These are phyloP conservation scores for Leptopterna dolabrata DNA, from an alignment of 2,888 invertebrate species.

Conservation along the genomic window DNA sequence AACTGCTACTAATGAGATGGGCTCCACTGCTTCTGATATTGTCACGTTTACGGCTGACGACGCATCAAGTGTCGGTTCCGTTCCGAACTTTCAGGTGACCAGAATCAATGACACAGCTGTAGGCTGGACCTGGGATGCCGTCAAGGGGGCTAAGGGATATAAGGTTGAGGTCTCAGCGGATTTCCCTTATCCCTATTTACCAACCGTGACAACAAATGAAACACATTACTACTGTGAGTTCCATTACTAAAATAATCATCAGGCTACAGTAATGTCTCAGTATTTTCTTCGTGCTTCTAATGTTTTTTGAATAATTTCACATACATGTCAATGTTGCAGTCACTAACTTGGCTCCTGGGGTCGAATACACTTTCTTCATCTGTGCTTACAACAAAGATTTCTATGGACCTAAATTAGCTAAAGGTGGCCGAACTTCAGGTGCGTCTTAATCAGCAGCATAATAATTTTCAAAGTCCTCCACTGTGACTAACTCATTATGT, in stretches of 20 bases:
- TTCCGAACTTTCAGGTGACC: conserved; percentile 37
- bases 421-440: conserved; percentile 61
- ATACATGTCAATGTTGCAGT: conserved; percentile 67
- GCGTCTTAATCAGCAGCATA: background rate
- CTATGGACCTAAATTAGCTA: conserved; percentile 54
- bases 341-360: conserved; percentile 71
- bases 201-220: conserved; percentile 24
- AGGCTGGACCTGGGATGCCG: conserved; percentile 49
- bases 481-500: background rate
- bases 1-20: conserved; percentile 53
- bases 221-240: conserved; percentile 54
- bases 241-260: no score
- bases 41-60: conserved; percentile 45
- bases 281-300: no score
- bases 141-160: conserved; percentile 49
- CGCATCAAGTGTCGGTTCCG: conserved; percentile 24
- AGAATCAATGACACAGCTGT: conserved; percentile 9
- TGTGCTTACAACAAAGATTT: conserved; percentile 73
- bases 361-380: conserved; percentile 72
- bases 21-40: conserved; percentile 47
- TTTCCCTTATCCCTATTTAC: conserved; percentile 46
- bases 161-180: conserved; percentile 33
- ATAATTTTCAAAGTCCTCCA: background rate
- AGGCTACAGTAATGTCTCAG: no score
- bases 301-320: no score